phyloP scores from a whole-genome alignment of 2,888 invertebrate genomes.

The Chymomyza amoena region DNA sequence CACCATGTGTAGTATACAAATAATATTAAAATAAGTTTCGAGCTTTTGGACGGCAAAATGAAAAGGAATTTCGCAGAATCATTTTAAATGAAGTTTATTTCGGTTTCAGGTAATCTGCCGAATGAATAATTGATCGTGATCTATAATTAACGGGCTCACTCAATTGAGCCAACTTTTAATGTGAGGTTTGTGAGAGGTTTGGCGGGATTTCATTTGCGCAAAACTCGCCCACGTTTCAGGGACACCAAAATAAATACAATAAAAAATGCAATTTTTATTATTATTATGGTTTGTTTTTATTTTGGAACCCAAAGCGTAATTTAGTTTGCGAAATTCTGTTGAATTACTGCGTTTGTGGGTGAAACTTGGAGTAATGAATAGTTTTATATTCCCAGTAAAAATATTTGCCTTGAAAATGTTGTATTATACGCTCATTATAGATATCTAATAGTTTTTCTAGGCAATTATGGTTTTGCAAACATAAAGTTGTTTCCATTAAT shows the following conservation, averaged over 20 bases:
- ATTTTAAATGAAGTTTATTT: slow-evolving; percentile 48
- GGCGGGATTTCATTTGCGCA: background rate
- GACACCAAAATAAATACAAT: slow-evolving; percentile 41
- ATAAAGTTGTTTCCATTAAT: too few species aligned
- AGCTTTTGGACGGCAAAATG: slow-evolving; percentile 31
- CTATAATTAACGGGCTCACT: slow-evolving; percentile 71
- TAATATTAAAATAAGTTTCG: slow-evolving; percentile 60
- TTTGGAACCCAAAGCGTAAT: background rate
- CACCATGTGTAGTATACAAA: slow-evolving; percentile 62
- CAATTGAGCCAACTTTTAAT: slow-evolving; percentile 43
- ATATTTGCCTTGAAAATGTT: background rate
- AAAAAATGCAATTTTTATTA: slow-evolving; percentile 51
- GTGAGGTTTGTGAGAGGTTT: background rate
- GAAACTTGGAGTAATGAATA: background rate
- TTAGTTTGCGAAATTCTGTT: slow-evolving; percentile 45
- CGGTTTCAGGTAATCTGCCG: slow-evolving; percentile 61
- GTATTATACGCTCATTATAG: background rate
- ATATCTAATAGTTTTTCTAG: background rate
- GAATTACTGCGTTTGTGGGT: slow-evolving; percentile 13
- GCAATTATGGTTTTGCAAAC: too few species aligned
- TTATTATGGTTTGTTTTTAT: slow-evolving; percentile 10
- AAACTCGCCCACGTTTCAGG: slow-evolving; percentile 31
- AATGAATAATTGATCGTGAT: slow-evolving; percentile 70
- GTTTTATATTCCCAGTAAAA: background rate
- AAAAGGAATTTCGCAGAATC: slow-evolving; percentile 68